These are phyloP conservation scores for Trichechus manatus DNA, from an alignment of 2,113 vertebrate species.

Conservation along the genomic window DNA sequence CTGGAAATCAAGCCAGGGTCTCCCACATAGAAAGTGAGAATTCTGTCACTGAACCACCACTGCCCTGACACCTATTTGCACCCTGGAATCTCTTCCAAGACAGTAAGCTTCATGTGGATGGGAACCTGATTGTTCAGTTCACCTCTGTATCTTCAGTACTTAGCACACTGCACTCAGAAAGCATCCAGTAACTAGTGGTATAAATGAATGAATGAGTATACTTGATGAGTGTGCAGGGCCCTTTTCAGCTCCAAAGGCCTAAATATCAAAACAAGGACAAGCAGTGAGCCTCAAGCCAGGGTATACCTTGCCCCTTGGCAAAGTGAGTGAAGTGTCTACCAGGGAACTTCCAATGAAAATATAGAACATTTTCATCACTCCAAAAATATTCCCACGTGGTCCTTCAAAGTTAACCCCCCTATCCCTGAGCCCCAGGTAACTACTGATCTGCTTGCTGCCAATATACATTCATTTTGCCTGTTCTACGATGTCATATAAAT, in stretches of 20 bases:
- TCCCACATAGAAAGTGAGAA: too few species aligned
- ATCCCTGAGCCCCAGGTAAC: background rate
- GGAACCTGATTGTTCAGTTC: background rate
- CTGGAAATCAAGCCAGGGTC: too few species aligned
- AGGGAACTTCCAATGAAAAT: background rate
- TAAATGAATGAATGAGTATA: background rate
- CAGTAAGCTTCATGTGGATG: background rate
- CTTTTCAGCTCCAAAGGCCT: background rate
- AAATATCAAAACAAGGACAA: background rate
- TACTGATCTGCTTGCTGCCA: background rate
- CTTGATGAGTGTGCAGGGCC: background rate
- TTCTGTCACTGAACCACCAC: too few species aligned
- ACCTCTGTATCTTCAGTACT: background rate
- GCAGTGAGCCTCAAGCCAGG: too few species aligned
- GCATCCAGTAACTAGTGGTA: background rate
- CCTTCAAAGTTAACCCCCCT: background rate
- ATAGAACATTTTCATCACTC: background rate
- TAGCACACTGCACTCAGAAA: background rate
- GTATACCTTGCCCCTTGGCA: fast-evolving
- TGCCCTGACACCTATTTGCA: background rate
- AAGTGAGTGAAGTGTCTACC: background rate
- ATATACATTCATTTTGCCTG: background rate
- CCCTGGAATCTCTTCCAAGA: background rate
- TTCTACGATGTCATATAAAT: background rate
- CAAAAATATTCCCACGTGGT: background rate